Conservation (phyloP, 2,888 invertebrate genomes). For the Dryobotodes eremita region DNA sequence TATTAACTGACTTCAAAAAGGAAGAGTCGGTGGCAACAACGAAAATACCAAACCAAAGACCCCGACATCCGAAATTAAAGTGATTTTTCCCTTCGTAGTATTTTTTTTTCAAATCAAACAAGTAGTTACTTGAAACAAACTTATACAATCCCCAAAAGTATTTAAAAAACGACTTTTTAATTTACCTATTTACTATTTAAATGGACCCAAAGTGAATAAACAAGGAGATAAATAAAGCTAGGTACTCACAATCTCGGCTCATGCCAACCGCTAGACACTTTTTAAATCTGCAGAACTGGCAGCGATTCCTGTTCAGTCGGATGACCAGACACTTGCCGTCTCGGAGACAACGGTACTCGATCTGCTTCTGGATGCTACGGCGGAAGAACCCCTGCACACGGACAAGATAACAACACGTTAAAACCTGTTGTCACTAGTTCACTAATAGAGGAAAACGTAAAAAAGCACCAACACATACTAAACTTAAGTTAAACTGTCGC, state of each 20-base stretch:
- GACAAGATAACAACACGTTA: constrained; percentile 3
- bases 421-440: not conserved
- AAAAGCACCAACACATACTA: not conserved
- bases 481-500: not conserved
- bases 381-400: constrained; percentile 96
- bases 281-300: constrained; percentile 98
- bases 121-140: not conserved
- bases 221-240: not conserved
- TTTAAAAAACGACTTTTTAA: not conserved
- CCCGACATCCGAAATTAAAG: not conserved
- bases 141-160: not conserved
- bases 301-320: constrained; percentile 97
- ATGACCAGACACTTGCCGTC: constrained; percentile 98
- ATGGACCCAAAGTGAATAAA: not conserved
- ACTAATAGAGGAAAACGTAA: not conserved
- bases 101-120: not conserved
- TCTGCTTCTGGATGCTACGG: constrained; percentile 98
- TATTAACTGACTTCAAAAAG: not conserved
- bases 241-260: constrained; percentile 98
- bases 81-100: not conserved
- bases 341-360: constrained; percentile 98
- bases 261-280: constrained; percentile 99
- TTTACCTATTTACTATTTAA: not conserved
- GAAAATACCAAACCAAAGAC: not conserved
- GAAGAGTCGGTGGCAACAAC: not conserved